Evolutionary conservation across 1,140 invertebrate species (phyloP).

Genomic region (Caenorhabditis brenneri): DNA sequence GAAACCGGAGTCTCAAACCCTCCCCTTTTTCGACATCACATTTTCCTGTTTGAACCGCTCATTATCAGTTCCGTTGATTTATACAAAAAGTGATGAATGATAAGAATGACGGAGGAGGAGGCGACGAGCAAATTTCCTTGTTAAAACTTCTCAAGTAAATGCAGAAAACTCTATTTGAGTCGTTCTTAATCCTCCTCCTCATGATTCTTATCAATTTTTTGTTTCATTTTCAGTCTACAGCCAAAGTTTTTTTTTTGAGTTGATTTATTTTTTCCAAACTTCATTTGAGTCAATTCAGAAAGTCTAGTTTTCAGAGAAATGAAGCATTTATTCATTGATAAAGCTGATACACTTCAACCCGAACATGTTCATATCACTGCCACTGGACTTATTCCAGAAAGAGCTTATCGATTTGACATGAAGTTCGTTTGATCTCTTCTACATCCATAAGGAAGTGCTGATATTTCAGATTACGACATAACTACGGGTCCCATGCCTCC

Average conservation of each 20-base stretch:
- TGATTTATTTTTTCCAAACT: neutral
- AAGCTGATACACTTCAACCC: constrained; percentile 34
- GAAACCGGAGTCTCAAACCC: constrained; percentile 1
- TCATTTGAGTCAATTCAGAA: neutral
- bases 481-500: constrained; percentile 39
- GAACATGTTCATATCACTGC: constrained; percentile 51
- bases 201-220: neutral
- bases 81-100: constrained; percentile 40
- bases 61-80: constrained; percentile 29
- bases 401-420: constrained; percentile 41
- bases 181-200: neutral
- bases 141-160: neutral
- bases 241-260: neutral
- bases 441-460: neutral
- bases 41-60: constrained; percentile 37
- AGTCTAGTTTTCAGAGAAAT: too few relatives aligned
- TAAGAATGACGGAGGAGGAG: neutral
- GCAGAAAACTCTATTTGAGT: neutral
- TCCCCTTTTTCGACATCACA: too few relatives aligned
- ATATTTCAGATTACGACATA: constrained; percentile 43
- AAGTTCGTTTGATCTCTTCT: neutral
- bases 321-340: constrained; percentile 41
- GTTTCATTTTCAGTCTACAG: neutral
- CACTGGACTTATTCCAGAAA: constrained; percentile 7
- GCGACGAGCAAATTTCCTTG: neutral